These are phyloP conservation scores for Zygothrica quintamaculata DNA, from an alignment of 2,888 invertebrate species.

Conservation along the genomic window DNA sequence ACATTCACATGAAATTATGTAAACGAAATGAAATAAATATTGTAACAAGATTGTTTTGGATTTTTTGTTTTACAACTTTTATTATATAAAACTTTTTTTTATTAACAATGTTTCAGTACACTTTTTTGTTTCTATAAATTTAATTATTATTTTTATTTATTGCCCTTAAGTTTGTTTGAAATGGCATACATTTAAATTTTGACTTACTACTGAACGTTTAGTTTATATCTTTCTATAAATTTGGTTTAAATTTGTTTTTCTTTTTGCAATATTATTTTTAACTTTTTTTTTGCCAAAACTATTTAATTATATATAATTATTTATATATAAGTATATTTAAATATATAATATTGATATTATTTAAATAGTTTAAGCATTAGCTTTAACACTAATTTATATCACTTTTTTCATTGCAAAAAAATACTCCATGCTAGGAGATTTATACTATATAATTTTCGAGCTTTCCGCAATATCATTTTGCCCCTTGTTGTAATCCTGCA, in stretches of 20 bases:
- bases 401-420: constrained; percentile 47
- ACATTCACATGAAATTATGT: constrained; percentile 27
- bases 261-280: too few relatives aligned
- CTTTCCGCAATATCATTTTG: constrained; percentile 20
- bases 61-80: constrained; percentile 16
- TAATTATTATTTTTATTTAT: constrained; percentile 8
- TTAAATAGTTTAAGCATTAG: constrained; percentile 50
- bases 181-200: constrained; percentile 35
- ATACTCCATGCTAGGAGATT: constrained; percentile 10
- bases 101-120: constrained; percentile 45
- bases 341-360: constrained; percentile 32
- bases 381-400: constrained; percentile 64
- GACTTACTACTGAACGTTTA: constrained; percentile 1
- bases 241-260: too few relatives aligned
- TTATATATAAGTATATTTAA: constrained; percentile 32
- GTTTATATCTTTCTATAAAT: too few relatives aligned
- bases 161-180: constrained; percentile 15
- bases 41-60: constrained; percentile 10
- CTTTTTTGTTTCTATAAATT: constrained; percentile 12
- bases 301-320: constrained; percentile 20
- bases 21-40: constrained; percentile 49
- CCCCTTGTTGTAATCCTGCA: constrained; percentile 53
- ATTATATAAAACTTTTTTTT: constrained; percentile 17
- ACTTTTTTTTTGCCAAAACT: constrained; percentile 3
- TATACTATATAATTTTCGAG: constrained; percentile 21